phyloP scores from a whole-genome alignment of 2,888 invertebrate species.

The Brenthis hecate region DNA sequence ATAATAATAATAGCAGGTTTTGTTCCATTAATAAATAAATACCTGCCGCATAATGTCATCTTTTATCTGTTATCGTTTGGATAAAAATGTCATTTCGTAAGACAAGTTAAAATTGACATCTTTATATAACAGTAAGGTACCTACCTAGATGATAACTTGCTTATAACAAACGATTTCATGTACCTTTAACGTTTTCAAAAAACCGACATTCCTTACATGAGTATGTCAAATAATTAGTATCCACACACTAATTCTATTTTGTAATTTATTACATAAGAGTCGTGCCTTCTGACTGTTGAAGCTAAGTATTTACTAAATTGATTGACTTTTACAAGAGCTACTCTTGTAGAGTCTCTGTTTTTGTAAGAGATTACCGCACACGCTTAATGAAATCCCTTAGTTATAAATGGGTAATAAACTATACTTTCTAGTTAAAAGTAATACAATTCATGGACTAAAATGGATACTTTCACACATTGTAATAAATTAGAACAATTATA shows the following conservation, averaged over 20 bases:
- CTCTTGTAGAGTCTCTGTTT: conserved; percentile 17
- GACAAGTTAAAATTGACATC: conserved; percentile 27
- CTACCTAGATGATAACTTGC: conserved; percentile 15
- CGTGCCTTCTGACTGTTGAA: background rate
- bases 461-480: background rate
- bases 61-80: conserved; percentile 52
- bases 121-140: conserved; percentile 26
- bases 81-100: conserved; percentile 48
- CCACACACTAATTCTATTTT: background rate
- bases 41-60: conserved; percentile 37
- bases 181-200: no score
- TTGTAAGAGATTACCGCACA: conserved; percentile 21
- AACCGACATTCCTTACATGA: no score
- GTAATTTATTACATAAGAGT: background rate
- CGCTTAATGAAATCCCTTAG: conserved; percentile 28
- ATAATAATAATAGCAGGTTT: background rate
- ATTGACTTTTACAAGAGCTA: conserved; percentile 27
- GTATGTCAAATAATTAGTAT: background rate
- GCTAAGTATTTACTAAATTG: background rate
- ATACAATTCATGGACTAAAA: conserved; percentile 22
- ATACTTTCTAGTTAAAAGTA: conserved; percentile 38
- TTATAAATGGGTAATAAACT: conserved; percentile 34
- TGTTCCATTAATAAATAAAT: conserved; percentile 13
- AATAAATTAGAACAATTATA: no score
- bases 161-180: background rate